These are phyloP conservation scores for Galendromus occidentalis DNA, from an alignment of 1,140 invertebrate genomes.

Conservation along the genomic window DNA sequence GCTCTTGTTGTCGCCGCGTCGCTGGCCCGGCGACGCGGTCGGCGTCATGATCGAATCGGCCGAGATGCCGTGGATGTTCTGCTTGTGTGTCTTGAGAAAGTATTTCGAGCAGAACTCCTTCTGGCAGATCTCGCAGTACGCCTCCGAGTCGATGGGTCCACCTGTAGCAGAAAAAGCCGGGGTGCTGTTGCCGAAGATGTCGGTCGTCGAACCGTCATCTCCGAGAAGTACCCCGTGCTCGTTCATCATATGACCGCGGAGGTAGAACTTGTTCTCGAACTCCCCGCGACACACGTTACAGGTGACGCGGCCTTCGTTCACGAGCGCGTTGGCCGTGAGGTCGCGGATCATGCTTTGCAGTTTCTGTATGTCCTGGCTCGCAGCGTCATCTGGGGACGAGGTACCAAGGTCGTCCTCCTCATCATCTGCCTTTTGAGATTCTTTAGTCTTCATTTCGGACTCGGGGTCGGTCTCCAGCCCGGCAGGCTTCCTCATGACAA, in stretches of 20 bases:
- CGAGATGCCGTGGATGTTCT: conserved; percentile 32
- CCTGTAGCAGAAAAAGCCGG: conserved; percentile 9
- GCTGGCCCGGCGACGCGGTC: conserved; percentile 16
- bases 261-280: conserved; percentile 36
- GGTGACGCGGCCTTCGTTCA: conserved; percentile 23
- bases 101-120: conserved; percentile 39
- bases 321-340: conserved; percentile 38
- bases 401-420: neutral
- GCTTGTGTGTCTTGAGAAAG: conserved; percentile 38
- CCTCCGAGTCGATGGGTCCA: conserved; percentile 23
- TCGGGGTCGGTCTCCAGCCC: conserved; percentile 11
- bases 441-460: conserved; percentile 12
- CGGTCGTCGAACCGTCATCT: conserved; percentile 24
- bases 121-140: conserved; percentile 36
- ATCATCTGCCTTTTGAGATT: conserved; percentile 7
- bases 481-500: conserved; percentile 12
- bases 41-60: conserved; percentile 14
- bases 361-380: conserved; percentile 53
- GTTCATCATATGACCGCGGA: conserved; percentile 38
- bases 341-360: conserved; percentile 77
- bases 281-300: conserved; percentile 38
- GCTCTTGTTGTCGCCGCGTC: neutral
- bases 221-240: conserved; percentile 35
- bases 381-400: conserved; percentile 18
- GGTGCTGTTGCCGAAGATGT: conserved; percentile 14